Percentiles rank a stretch among this genome's conserved stretches.
Evolutionary conservation across 2,888 invertebrate genomes (phyloP).

Genomic region (Dasypolia templi): DNA sequence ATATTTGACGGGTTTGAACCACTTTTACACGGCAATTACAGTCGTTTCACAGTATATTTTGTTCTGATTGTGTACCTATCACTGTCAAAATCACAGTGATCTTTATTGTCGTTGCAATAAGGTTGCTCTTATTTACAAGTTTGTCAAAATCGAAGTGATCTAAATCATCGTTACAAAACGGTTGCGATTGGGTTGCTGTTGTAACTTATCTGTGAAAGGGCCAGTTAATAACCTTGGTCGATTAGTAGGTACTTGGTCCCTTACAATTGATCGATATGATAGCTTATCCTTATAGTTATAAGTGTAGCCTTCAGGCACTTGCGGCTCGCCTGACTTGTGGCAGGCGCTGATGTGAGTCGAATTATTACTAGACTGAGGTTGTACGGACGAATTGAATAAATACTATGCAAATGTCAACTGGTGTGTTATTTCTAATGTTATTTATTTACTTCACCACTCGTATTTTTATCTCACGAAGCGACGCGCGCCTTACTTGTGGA

Average conservation of each 20-base stretch:
- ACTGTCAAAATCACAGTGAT: neutral
- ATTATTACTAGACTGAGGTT: conserved; percentile 61
- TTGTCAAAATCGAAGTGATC: neutral
- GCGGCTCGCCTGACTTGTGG: conserved; percentile 26
- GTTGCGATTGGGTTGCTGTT: neutral
- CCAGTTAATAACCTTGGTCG: neutral
- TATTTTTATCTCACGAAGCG: too few species aligned
- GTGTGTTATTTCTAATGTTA: conserved; percentile 36
- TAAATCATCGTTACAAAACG: neutral
- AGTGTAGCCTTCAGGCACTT: conserved; percentile 29
- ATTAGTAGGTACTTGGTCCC: neutral
- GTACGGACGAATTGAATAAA: conserved; percentile 53
- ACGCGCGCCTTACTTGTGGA: too few species aligned
- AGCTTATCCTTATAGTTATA: conserved; percentile 27
- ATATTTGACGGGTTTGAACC: neutral
- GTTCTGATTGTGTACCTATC: neutral
- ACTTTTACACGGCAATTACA: neutral
- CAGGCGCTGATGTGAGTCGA: conserved; percentile 41
- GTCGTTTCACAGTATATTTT: too few species aligned
- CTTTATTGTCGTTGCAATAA: neutral
- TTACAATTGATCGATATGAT: conserved; percentile 23
- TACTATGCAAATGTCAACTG: conserved; percentile 43
- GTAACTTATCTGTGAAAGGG: neutral
- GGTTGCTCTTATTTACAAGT: neutral
- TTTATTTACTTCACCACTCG: too few species aligned